Percentiles rank a stretch among this genome's conserved stretches.
Evolutionary conservation across 2,888 invertebrate genomes (phyloP).

Genomic region (Lithophane leautieri): DNA sequence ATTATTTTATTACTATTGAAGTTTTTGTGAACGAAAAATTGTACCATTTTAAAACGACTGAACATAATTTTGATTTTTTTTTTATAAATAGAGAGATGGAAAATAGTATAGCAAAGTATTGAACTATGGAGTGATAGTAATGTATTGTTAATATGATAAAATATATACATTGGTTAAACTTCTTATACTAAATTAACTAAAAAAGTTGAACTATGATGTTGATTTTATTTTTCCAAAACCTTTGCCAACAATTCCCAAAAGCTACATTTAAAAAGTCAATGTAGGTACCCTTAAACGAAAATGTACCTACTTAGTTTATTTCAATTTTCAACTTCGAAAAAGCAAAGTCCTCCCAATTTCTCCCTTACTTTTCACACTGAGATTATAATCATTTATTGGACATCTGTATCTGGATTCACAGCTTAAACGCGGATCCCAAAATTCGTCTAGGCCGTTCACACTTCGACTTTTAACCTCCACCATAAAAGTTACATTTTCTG

Average conservation of each 20-base stretch:
- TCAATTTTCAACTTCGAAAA: slow-evolving; percentile 11
- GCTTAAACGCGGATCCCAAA: slow-evolving; percentile 44
- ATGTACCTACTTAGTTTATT: background rate
- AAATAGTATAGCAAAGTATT: no score
- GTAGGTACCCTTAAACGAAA: slow-evolving; percentile 8
- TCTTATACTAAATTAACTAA: no score
- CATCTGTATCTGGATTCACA: slow-evolving; percentile 37
- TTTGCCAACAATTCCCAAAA: background rate
- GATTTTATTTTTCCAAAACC: background rate
- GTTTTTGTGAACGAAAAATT: accelerated
- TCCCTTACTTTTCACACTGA: background rate
- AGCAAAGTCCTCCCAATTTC: slow-evolving; percentile 10
- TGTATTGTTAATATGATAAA: no score
- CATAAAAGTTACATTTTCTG: slow-evolving; percentile 76
- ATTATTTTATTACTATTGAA: background rate
- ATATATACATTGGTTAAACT: no score
- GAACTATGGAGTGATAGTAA: no score
- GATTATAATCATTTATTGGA: slow-evolving; percentile 46
- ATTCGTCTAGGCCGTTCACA: slow-evolving; percentile 61
- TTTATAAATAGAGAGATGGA: no score
- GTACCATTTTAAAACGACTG: no score
- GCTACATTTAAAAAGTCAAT: background rate
- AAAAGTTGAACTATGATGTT: background rate
- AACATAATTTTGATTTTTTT: no score
- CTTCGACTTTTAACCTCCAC: slow-evolving; percentile 72